Evolutionary conservation across 1,140 invertebrate genomes (phyloP).

Genomic region (Kradibia gibbosae): DNA sequence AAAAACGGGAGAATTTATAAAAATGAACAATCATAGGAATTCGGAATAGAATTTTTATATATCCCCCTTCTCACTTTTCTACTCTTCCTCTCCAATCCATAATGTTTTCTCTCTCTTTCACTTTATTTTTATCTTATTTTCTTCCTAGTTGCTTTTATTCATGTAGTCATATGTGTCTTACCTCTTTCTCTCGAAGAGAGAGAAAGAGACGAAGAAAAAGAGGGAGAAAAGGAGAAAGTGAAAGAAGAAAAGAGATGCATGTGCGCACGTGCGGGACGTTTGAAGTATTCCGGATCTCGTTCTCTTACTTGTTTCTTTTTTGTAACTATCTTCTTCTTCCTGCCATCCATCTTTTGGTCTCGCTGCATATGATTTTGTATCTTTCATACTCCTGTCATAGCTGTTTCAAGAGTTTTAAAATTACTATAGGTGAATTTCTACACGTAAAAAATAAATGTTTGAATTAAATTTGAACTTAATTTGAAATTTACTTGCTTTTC

Average conservation of each 20-base stretch:
- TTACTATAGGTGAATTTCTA: not conserved
- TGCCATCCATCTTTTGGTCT: slow-evolving; percentile 45
- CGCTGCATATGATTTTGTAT: slow-evolving; percentile 59
- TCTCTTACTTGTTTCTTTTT: slow-evolving; percentile 60
- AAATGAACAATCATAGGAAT: slow-evolving; percentile 74
- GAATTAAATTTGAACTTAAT: slow-evolving; percentile 27
- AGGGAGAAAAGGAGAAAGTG: not conserved
- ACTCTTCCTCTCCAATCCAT: slow-evolving; percentile 47
- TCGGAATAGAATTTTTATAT: slow-evolving; percentile 61
- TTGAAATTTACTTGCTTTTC: not conserved
- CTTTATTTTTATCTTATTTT: not conserved
- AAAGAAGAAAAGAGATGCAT: slow-evolving; percentile 54
- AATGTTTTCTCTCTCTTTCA: slow-evolving; percentile 48
- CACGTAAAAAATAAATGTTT: not conserved
- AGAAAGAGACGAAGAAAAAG: not conserved
- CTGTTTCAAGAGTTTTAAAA: slow-evolving; percentile 1
- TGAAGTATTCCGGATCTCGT: slow-evolving; percentile 66
- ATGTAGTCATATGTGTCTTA: not conserved
- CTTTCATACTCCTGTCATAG: slow-evolving; percentile 50
- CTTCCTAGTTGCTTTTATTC: not conserved
- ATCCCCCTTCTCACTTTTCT: slow-evolving; percentile 46
- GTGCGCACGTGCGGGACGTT: slow-evolving; percentile 68
- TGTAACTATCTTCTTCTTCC: slow-evolving; percentile 39
- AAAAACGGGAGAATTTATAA: slow-evolving; percentile 71
- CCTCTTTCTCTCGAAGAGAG: not conserved